Conservation (phyloP, 2,888 invertebrate genomes). For the Erpobdella octoculata region DNA sequence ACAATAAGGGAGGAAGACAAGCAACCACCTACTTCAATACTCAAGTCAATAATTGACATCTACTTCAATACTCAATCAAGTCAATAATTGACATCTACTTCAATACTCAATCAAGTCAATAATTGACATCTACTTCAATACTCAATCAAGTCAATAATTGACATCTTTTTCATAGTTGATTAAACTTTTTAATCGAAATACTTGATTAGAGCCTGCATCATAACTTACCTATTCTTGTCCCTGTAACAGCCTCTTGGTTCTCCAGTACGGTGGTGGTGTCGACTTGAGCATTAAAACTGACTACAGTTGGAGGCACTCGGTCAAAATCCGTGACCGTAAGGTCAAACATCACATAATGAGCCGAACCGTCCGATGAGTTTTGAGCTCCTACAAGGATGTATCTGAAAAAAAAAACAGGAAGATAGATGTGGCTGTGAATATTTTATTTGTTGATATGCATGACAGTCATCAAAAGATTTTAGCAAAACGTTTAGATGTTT, state of each 20-base stretch:
- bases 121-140: no score
- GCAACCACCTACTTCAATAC: no score
- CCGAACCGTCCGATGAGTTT: slow-evolving; percentile 49
- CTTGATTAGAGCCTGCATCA: not conserved
- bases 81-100: no score
- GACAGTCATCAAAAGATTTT: no score
- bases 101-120: no score
- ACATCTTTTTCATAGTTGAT: no score
- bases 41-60: no score
- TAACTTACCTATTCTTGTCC: slow-evolving; percentile 43
- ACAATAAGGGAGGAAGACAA: no score
- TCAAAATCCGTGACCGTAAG: slow-evolving; percentile 43
- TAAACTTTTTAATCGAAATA: no score
- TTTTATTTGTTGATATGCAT: slow-evolving; percentile 49
- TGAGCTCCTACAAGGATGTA: slow-evolving; percentile 50
- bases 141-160: no score
- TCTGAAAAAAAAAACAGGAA: slow-evolving; percentile 39
- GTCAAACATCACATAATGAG: slow-evolving; percentile 51
- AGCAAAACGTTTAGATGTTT: not conserved
- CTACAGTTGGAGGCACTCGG: slow-evolving; percentile 46
- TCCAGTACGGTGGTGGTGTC: slow-evolving; percentile 49
- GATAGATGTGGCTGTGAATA: slow-evolving; percentile 44
- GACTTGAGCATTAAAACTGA: slow-evolving; percentile 48
- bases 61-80: no score
- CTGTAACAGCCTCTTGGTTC: slow-evolving; percentile 50